Percentiles rank a stretch among this genome's conserved stretches.
These are phyloP conservation scores for Antitype chi DNA, from an alignment of 2,888 invertebrate genomes.

Conservation along the genomic window DNA sequence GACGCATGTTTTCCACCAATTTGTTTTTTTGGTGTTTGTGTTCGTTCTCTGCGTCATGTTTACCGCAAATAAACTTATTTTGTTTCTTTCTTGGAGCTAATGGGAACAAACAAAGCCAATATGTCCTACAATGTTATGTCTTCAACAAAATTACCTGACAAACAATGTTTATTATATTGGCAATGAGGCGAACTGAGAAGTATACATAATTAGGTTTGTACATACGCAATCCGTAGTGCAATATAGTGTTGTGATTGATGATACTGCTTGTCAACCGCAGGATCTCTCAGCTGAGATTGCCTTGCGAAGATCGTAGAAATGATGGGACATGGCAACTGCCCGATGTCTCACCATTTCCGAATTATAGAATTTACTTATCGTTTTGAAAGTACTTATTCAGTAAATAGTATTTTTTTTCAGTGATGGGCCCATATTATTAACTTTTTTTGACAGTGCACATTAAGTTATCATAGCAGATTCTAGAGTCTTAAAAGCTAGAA, in stretches of 20 bases:
- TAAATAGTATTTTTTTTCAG: neutral
- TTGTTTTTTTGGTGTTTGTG: too few species aligned
- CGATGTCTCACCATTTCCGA: neutral
- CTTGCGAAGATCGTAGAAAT: conserved; percentile 16
- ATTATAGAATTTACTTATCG: neutral
- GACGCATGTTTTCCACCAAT: too few species aligned
- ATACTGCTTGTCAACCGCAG: conserved; percentile 39
- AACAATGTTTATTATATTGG: conserved; percentile 5
- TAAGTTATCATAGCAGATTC: neutral
- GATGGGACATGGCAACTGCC: neutral
- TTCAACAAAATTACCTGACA: conserved; percentile 17
- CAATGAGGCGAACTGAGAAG: neutral
- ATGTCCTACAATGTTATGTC: neutral
- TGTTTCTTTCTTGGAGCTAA: too few species aligned
- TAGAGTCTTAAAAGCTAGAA: neutral
- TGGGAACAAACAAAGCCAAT: neutral
- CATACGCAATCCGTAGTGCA: conserved; percentile 16
- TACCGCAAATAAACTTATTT: too few species aligned
- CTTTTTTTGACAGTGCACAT: neutral
- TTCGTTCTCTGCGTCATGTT: too few species aligned
- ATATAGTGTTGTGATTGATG: conserved; percentile 41
- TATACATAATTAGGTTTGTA: conserved; percentile 23
- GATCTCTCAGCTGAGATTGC: neutral
- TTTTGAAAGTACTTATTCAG: neutral
- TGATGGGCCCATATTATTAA: neutral